Conservation (phyloP, 1,140 invertebrate genomes). For the Venturia canescens region DNA sequence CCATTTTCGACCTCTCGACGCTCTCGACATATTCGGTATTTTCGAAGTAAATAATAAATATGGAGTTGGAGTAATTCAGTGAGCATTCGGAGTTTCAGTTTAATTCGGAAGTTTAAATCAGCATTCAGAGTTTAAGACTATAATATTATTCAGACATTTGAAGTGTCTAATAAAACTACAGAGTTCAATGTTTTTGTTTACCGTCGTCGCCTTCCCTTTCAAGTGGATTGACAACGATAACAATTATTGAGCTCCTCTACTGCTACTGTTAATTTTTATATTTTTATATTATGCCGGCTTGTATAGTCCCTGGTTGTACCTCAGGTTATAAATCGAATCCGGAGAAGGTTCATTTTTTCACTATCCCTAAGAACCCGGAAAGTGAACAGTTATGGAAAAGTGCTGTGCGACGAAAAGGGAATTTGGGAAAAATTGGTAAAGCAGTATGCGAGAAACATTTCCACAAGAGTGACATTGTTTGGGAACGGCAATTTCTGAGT, state of each 20-base stretch:
- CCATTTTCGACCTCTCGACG: too few relatives aligned
- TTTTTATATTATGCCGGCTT: conserved; percentile 10
- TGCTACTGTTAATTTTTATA: not conserved
- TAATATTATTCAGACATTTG: too few relatives aligned
- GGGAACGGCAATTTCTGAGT: conserved; percentile 3
- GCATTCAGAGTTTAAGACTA: too few relatives aligned
- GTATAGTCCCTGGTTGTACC: conserved; percentile 21
- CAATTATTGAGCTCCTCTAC: too few relatives aligned
- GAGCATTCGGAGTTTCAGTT: not conserved
- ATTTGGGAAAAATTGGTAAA: not conserved
- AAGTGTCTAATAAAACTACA: too few relatives aligned
- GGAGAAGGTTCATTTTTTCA: conserved; percentile 24
- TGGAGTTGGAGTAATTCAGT: too few relatives aligned
- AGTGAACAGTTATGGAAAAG: conserved; percentile 19
- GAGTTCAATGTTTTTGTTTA: too few relatives aligned
- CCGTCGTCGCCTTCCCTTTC: too few relatives aligned
- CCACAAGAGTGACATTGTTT: not conserved
- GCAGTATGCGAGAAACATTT: conserved; percentile 39
- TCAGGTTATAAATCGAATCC: not conserved
- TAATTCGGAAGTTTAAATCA: too few relatives aligned
- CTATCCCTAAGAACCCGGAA: not conserved
- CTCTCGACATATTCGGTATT: not conserved
- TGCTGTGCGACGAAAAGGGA: not conserved
- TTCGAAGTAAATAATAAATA: too few relatives aligned
- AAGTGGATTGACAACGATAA: too few relatives aligned